Evolutionary conservation across 64 coral and sea anemone species (phyloP), one percentile per base, ranked within the genome.

Genomic region (Dendrophyllia cribrosa): DNA sequence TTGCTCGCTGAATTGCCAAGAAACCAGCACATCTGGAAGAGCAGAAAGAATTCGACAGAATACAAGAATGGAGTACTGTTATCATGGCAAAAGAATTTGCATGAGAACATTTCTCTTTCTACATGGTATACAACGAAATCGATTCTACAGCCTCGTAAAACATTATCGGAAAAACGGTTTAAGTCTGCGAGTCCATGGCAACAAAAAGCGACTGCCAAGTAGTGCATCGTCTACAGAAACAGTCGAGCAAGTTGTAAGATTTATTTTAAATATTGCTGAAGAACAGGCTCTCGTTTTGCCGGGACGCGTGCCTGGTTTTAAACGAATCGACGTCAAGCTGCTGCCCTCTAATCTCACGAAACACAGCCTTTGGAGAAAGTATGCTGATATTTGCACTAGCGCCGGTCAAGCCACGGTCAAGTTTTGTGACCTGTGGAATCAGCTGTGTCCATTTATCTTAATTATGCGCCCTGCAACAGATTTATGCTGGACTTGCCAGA

Each of bases 401-500:
- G 46, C 20, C 0, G 51, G 59, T 3, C 7, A 21, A 44, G 6
- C 58, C n/a, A 21, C 78, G 10, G 78, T 91, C 6, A 94, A 88
- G 25, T 94, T 94, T 48, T 58, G 53, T 23, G 66, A 77, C 44
- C 52, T 94, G 16, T 90, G 93, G 93, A 89, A 89, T 4, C 64
- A 70, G 8, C 85, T 94, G 5, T 60, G 46, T 20, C 87, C 65
- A 4, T 63, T 72, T 56, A 66, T 94, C 19, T 6, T 94, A 3
- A 89, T 94, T 8, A 84, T 89, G 85, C 71, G 26, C 3, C 78
- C 92, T 43, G 68, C 66, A 14, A 82, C 85, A 0, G 86, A 94
- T 61, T 20, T 94, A 9, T 94, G 92, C 80, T 70, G 52, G 34
- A 94, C 92, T 75, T 94, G 92, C 51, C 92, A 94, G 73, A 55